Conservation (phyloP, 2,797 vertebrate species). For the Sebastes elongatus region DNA sequence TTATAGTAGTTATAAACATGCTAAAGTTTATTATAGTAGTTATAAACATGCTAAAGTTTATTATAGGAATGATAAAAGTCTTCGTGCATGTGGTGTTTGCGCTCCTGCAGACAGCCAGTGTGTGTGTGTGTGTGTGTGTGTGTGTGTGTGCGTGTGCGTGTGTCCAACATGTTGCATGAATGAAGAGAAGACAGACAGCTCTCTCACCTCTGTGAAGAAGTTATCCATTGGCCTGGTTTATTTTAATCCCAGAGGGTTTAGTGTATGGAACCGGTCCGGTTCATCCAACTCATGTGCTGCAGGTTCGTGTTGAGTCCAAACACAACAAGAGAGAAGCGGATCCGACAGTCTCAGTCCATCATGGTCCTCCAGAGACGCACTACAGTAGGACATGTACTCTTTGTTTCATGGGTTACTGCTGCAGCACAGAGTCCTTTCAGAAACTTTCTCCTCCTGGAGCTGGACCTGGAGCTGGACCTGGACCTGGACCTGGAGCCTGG, state of each 20-base stretch:
- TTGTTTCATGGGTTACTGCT: conserved; percentile 77
- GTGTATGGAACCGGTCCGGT: conserved; percentile 32
- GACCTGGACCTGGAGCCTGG: too few species aligned
- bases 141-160: neutral
- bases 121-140: too few species aligned
- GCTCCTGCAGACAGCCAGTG: neutral
- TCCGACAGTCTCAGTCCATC: conserved; percentile 40
- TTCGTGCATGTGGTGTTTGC: neutral
- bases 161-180: neutral
- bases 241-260: conserved; percentile 61
- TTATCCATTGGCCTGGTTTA: conserved; percentile 82
- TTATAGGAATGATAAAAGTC: too few species aligned
- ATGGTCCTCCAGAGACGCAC: conserved; percentile 5
- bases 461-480: too few species aligned
- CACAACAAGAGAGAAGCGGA: neutral
- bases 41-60: too few species aligned
- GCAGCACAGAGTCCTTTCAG: conserved; percentile 41
- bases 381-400: conserved; percentile 57
- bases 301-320: conserved; percentile 31
- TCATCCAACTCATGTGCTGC: conserved; percentile 65
- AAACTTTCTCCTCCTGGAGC: neutral
- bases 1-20: neutral
- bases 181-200: neutral
- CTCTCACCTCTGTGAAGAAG: conserved; percentile 89
- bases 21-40: too few species aligned